Evolutionary conservation across 1,140 invertebrate species (phyloP).

Genomic region (Drosophila tani): DNA sequence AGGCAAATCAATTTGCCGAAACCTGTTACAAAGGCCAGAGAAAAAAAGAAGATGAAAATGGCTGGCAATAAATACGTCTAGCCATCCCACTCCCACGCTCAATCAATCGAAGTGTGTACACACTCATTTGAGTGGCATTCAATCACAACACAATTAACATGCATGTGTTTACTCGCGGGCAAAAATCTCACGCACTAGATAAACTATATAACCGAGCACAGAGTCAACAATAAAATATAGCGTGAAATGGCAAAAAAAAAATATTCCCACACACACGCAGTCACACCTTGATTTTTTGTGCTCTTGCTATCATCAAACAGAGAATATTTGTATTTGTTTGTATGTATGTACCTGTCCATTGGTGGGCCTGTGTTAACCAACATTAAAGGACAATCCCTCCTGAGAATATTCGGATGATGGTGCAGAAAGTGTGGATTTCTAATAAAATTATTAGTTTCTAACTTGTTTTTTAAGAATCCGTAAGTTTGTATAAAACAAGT

Average conservation of each 20-base stretch:
- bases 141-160: slow-evolving; percentile 79
- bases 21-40: slow-evolving; percentile 54
- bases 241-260: slow-evolving; percentile 20
- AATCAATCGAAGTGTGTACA: slow-evolving; percentile 36
- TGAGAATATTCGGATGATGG: slow-evolving; percentile 1
- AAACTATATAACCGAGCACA: slow-evolving; percentile 47
- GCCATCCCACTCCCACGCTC: slow-evolving; percentile 27
- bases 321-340: background rate
- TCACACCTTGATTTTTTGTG: slow-evolving; percentile 27
- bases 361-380: slow-evolving; percentile 4
- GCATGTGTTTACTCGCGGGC: slow-evolving; percentile 24
- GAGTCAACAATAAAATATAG: slow-evolving; percentile 28
- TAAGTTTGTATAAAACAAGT: too few species aligned
- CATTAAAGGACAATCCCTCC: slow-evolving; percentile 8
- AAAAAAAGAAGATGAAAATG: background rate
- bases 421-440: background rate
- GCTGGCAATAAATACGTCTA: slow-evolving; percentile 31
- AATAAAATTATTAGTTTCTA: too few species aligned
- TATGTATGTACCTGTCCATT: slow-evolving; percentile 5
- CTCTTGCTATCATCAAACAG: background rate
- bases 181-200: slow-evolving; percentile 48
- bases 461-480: too few species aligned
- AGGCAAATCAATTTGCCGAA: slow-evolving; percentile 38
- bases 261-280: slow-evolving; percentile 25
- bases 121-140: slow-evolving; percentile 67